Conservation (phyloP, 2,113 vertebrate genomes). For the Nematolebias whitei region DNA sequence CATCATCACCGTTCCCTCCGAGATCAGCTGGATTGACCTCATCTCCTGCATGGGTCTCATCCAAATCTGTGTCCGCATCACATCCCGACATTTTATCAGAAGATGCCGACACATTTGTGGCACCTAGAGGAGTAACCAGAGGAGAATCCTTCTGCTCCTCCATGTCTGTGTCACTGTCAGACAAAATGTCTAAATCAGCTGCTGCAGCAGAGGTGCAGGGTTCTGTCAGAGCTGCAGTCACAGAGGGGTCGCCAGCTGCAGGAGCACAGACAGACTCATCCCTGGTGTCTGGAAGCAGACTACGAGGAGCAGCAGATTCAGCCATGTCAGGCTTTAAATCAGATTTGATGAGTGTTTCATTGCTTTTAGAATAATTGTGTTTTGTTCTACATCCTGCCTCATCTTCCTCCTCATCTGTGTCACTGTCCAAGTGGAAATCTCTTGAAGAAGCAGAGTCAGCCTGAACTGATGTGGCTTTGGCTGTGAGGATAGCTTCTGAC, state of each 20-base stretch:
- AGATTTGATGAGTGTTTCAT: slow-evolving; percentile 8
- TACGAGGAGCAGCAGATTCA: slow-evolving; percentile 9
- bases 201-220: not conserved
- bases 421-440: slow-evolving; percentile 66
- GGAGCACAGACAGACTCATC: slow-evolving; percentile 33
- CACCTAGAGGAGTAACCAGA: slow-evolving; percentile 11
- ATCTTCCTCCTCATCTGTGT: slow-evolving; percentile 76
- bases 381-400: slow-evolving; percentile 3
- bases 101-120: not conserved
- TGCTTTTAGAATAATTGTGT: not conserved
- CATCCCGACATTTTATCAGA: not conserved
- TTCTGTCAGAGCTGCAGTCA: not conserved
- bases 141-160: slow-evolving; percentile 38
- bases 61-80: slow-evolving; percentile 52
- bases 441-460: slow-evolving; percentile 18
- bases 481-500: slow-evolving; percentile 17
- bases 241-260: not conserved
- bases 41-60: slow-evolving; percentile 15
- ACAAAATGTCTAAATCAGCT: slow-evolving; percentile 35
- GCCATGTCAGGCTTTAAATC: slow-evolving; percentile 3
- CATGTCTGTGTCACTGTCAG: slow-evolving; percentile 66
- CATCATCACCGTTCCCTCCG: slow-evolving; percentile 38
- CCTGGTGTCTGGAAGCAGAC: slow-evolving; percentile 50
- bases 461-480: slow-evolving; percentile 13
- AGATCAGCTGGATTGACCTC: slow-evolving; percentile 6